A percentile compares a stretch with the other conserved stretches of the same genome.
These are phyloP conservation scores for Meta bourneti DNA, from an alignment of 2,888 invertebrate species.

Conservation along the genomic window DNA sequence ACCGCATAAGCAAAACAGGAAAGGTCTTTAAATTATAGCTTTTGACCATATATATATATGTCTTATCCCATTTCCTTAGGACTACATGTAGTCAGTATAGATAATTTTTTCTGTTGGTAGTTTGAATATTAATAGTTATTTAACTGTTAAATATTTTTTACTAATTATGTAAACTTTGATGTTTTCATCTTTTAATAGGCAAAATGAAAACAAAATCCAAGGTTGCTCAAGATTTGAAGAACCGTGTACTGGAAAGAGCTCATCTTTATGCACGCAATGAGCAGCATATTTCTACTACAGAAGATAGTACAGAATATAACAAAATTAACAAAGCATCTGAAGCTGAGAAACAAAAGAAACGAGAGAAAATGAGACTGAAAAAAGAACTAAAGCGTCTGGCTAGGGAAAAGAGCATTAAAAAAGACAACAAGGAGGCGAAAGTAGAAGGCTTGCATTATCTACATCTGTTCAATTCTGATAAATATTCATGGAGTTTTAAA, in stretches of 20 bases:
- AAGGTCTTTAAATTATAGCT: too few relatives aligned
- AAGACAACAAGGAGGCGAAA: slow-evolving; percentile 48
- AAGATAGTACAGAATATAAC: slow-evolving; percentile 16
- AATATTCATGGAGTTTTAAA: slow-evolving; percentile 58
- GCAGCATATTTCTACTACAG: background rate
- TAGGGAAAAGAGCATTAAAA: slow-evolving; percentile 43
- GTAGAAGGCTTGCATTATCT: slow-evolving; percentile 50
- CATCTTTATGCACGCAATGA: background rate
- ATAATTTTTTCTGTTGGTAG: too few relatives aligned
- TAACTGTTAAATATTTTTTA: too few relatives aligned
- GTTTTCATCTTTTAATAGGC: too few relatives aligned
- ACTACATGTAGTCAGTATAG: too few relatives aligned
- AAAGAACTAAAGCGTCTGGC: slow-evolving; percentile 60
- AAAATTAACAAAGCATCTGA: slow-evolving; percentile 39
- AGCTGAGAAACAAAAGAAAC: slow-evolving; percentile 66
- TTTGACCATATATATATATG: too few relatives aligned
- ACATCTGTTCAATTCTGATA: slow-evolving; percentile 34
- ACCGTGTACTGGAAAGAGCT: slow-evolving; percentile 17
- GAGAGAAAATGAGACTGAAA: slow-evolving; percentile 62
- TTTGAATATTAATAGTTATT: too few relatives aligned
- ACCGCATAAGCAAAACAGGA: too few relatives aligned
- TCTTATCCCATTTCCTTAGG: too few relatives aligned
- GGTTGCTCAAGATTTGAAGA: slow-evolving; percentile 30
- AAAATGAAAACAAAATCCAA: slow-evolving; percentile 46
- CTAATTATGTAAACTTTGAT: too few relatives aligned